A percentile compares a stretch with the other conserved stretches of the same genome.
These are phyloP conservation scores for Cyprinus carpio DNA, from an alignment of 2,113 vertebrate genomes.

Conservation along the genomic window DNA sequence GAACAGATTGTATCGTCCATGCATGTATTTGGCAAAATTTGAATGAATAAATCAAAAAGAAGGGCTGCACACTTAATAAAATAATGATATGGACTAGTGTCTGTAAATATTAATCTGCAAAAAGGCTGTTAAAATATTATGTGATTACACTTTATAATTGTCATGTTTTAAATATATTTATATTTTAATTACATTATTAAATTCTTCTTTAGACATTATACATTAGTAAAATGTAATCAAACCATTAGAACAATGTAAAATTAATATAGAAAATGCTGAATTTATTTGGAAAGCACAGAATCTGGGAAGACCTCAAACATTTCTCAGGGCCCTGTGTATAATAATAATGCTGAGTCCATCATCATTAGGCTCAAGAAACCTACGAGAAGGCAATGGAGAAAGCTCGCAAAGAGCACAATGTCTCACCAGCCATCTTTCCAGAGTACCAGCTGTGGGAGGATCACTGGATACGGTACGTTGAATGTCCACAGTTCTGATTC, in stretches of 20 bases:
- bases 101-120: neutral
- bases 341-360: neutral
- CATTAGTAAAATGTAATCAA: no score
- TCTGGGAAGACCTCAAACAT: neutral
- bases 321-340: neutral
- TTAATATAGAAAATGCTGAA: neutral
- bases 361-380: constrained; percentile 89
- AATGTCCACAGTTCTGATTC: neutral
- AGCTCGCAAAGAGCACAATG: constrained; percentile 93
- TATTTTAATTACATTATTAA: neutral
- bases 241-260: neutral
- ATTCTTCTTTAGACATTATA: no score
- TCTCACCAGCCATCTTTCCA: constrained; percentile 89
- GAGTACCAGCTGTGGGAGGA: constrained; percentile 99
- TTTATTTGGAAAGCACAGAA: neutral
- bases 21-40: neutral
- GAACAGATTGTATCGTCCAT: neutral
- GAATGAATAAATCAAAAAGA: neutral
- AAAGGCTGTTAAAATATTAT: neutral
- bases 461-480: constrained; percentile 93
- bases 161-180: no score
- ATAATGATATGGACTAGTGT: neutral
- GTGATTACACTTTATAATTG: neutral
- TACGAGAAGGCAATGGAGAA: constrained; percentile 99
- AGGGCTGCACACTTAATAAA: neutral